phyloP scores from a whole-genome alignment of 2,797 vertebrate genomes.

The Echeneis naucrates region DNA sequence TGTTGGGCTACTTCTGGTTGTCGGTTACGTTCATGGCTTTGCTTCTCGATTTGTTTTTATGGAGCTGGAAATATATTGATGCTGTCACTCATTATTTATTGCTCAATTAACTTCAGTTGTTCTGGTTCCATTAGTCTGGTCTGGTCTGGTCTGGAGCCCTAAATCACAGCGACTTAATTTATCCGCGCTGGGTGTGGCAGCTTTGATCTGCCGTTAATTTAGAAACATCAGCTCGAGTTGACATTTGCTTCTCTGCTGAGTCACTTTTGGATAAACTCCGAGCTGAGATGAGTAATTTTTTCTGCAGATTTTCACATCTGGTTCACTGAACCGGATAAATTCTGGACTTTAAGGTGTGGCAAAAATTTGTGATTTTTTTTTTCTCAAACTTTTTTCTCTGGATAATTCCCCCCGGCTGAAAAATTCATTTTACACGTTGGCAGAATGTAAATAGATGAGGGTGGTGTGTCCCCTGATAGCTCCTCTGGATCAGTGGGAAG shows the following conservation, averaged over 20 bases:
- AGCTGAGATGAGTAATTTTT: background rate
- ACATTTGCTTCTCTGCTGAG: slow-evolving; percentile 5
- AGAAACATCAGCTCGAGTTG: background rate
- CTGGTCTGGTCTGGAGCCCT: slow-evolving; percentile 19
- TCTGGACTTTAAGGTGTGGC: background rate
- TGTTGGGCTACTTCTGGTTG: too few relatives aligned
- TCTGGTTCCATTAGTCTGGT: background rate
- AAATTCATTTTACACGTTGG: too few relatives aligned
- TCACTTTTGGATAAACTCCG: slow-evolving; percentile 22
- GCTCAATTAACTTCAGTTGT: background rate
- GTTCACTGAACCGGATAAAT: too few relatives aligned
- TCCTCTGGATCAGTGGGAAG: slow-evolving; percentile 50
- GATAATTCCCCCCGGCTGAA: too few relatives aligned
- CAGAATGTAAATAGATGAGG: background rate
- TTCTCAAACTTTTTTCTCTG: too few relatives aligned
- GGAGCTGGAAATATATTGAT: background rate
- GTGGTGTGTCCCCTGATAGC: slow-evolving; percentile 20
- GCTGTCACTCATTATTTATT: background rate
- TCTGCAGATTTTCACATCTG: slow-evolving; percentile 18
- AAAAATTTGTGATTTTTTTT: too few relatives aligned
- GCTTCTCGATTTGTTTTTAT: background rate
- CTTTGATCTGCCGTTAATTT: slow-evolving; percentile 3
- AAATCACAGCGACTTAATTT: background rate
- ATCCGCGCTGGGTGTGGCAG: background rate
- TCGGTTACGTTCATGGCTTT: background rate